phyloP scores from a whole-genome alignment of 2,888 invertebrate species.

The Tortricodes alternella region DNA sequence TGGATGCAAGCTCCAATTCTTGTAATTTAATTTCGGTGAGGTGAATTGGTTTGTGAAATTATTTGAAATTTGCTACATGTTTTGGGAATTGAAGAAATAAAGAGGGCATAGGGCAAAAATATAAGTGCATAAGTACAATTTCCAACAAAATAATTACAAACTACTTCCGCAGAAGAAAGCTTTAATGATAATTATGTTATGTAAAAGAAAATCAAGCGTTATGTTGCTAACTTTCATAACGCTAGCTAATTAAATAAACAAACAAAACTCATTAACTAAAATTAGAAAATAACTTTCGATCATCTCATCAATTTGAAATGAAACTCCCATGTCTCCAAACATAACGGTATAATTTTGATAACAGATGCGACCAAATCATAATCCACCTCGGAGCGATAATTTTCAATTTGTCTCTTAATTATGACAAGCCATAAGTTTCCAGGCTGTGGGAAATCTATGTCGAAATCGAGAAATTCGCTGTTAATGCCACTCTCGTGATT shows the following conservation, averaged over 20 bases:
- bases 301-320: conserved; percentile 11
- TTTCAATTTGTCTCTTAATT: conserved; percentile 52
- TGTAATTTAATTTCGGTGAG: conserved; percentile 23
- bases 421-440: conserved; percentile 44
- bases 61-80: neutral
- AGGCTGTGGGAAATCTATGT: conserved; percentile 60
- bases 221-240: neutral
- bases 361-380: conserved; percentile 5
- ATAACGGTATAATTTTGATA: conserved; percentile 17
- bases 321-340: conserved; percentile 15
- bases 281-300: conserved; percentile 17
- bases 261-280: conserved; percentile 11
- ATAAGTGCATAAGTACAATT: neutral
- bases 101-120: neutral
- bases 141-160: neutral
- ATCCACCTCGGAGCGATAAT: conserved; percentile 30
- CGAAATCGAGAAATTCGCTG: conserved; percentile 67
- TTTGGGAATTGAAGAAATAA: neutral
- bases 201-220: neutral
- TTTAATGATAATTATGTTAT: too few species aligned
- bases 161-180: too few species aligned
- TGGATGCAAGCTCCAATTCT: conserved; percentile 28
- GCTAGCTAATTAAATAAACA: conserved; percentile 3
- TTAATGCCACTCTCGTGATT: conserved; percentile 60
- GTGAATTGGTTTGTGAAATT: conserved; percentile 10